Conservation (phyloP, 2,888 invertebrate species). For the Campopleginae sp. region DNA sequence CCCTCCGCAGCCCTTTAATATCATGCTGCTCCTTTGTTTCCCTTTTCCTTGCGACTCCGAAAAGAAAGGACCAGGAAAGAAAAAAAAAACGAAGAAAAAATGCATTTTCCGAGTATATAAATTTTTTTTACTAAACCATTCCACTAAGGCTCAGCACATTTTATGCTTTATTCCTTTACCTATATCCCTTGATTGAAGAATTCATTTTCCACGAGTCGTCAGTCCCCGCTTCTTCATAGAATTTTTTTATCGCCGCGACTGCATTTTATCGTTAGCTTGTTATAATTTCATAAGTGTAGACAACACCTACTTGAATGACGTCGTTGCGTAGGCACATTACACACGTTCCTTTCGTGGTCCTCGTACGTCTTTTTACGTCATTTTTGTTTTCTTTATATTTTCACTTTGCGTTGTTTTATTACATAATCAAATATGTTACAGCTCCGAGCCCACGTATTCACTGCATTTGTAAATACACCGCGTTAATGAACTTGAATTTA, state of each 20-base stretch:
- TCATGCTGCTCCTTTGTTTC: conserved; percentile 9
- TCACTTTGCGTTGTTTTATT: conserved; percentile 5
- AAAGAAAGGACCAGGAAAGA: background rate
- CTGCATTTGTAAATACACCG: conserved; percentile 25
- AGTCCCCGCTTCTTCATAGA: background rate
- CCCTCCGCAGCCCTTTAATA: conserved; percentile 18
- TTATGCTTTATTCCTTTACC: background rate
- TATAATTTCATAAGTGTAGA: conserved; percentile 19
- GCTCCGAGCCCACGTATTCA: conserved; percentile 46
- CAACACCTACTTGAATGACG: conserved; percentile 38
- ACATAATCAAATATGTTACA: conserved; percentile 18
- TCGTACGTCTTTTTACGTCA: background rate
- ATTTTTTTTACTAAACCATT: conserved; percentile 38
- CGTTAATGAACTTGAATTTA: conserved; percentile 63
- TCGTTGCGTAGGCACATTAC: conserved; percentile 30
- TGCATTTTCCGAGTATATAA: conserved; percentile 27
- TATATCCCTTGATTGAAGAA: background rate
- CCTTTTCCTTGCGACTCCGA: background rate
- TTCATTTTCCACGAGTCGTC: background rate
- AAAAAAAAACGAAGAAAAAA: conserved; percentile 9
- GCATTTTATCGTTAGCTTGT: conserved; percentile 3
- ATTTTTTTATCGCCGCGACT: background rate
- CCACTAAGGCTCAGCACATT: conserved; percentile 6
- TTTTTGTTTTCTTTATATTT: background rate
- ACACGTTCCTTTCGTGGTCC: background rate